phyloP scores from a whole-genome alignment of 2,797 vertebrate genomes.

The Bryconaethiops microstoma region DNA sequence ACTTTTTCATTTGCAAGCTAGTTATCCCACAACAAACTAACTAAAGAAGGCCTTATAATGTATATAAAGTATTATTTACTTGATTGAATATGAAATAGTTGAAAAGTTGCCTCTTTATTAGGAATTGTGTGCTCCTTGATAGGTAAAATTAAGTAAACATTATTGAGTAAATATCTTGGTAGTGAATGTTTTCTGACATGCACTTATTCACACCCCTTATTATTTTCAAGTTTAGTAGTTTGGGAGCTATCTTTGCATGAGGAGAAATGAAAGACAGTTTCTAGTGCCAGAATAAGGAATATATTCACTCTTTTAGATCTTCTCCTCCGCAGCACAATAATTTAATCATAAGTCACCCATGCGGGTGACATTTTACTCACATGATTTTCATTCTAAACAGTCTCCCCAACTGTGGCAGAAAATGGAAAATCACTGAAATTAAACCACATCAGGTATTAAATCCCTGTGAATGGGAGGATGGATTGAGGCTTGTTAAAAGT shows the following conservation, averaged over 20 bases:
- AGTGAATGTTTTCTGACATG: background rate
- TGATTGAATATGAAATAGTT: background rate
- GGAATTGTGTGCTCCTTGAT: no score
- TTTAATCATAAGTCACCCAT: constrained; percentile 61
- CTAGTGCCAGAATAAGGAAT: background rate
- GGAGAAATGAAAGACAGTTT: background rate
- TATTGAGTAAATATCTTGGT: no score
- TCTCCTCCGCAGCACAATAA: constrained; percentile 19
- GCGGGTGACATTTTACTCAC: constrained; percentile 32
- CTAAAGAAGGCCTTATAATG: no score
- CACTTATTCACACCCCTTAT: background rate
- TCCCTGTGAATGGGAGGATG: constrained; percentile 21
- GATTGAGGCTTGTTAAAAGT: constrained; percentile 41
- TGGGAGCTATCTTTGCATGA: background rate
- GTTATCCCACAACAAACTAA: no score
- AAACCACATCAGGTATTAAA: constrained; percentile 42
- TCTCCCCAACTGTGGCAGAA: constrained; percentile 31
- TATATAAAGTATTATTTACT: no score
- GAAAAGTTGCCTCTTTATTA: background rate
- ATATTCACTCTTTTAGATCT: background rate
- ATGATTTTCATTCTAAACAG: constrained; percentile 62
- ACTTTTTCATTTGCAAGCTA: no score
- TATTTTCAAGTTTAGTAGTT: background rate
- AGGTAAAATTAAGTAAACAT: no score
- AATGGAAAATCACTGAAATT: constrained; percentile 8